Base-by-base conservation (phyloP, 2,113 vertebrate genomes). In the Antigone vipio region DNA sequence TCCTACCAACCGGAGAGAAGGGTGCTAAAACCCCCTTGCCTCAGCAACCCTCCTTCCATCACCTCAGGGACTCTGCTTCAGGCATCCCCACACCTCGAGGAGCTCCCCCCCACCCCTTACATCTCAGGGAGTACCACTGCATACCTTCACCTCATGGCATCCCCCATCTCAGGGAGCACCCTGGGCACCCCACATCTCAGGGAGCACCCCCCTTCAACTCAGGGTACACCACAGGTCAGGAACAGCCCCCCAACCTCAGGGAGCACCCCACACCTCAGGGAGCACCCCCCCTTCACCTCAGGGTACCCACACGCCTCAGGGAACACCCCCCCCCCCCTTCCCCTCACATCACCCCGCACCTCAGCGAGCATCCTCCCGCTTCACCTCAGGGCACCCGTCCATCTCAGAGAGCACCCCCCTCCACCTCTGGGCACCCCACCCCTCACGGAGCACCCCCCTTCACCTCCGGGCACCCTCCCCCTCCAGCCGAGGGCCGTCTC, bases 171-270 rank as follows among this genome's bases (percentile, higher is more conserved):
- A 30, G 9, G 30, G 40, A 30, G 5, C 8, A 45, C 5, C 9
- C 9, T 15, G 8, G 4, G 16, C 22, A n/a, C 9, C 34, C 7
- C 47, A 9, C 7, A 49, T 5, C 19, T 4, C 11, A 23, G 11
- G 12, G 9, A 32, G 8, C 16, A 12, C 2, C 11, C 8, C 15
- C 5, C 3, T 4, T 14, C 44, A 27, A 9, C 32, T 8, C 21
- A 35, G 8, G 5, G 16, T 14, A 26, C 17, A 12, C 40, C 40
- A 42, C 40, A 42, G 40, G 9, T 42, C 40, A 42, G 44, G 44
- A 16, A 15, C 44, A 44, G 6, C 12, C 7, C 34, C 23, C 10
- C 19, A 5, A 22, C 14, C 24, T 34, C 56, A 35, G 5, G 5
- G 27, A 72, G 19, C 8, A 12, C 8, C 11, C 15, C 15, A 27